Evolutionary conservation across 2,113 vertebrate genomes (phyloP), one percentile per base, ranked within the genome.

Genomic region (Halichoeres trimaculatus): DNA sequence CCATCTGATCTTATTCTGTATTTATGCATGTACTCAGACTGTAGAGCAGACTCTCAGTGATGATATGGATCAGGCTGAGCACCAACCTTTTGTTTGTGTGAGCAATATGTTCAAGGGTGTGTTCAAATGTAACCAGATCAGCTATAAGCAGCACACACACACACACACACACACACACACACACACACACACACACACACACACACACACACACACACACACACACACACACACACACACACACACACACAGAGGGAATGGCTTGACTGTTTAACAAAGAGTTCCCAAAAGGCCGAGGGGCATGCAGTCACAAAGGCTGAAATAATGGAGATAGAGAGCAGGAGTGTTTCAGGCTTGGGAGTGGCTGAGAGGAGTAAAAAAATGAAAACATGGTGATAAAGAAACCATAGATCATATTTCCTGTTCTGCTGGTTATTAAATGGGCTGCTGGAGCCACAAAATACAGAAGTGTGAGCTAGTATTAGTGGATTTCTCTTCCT

Each of bases 11-110:
- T 45, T 45, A 4, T 45, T 45, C 14, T 16, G 16, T 45, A 19
- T 19, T 45, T 45, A 19, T 19, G 7, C 30, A 30, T 30, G 30
- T 30, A 30, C 30, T 45, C 43, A 45, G 14, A 17, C 17, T 45
- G 16, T 41, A 36, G 38, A 26, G 35, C 26, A 19, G 26, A 74
- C 70, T 65, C 56, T 69, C 65, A 70, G 56, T 54, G 43, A 54
- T 52, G 48, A 83, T 67, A 14, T 19, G 52, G 61, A 19, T 54
- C 1, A 3, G n/a, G n/a, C 8, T 20, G 10, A 41, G 19, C 55
- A 5, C 19, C 34, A 30, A 12, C 8, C n/a, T 59, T 36, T 22
- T 50, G 26, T 74, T 20, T 69, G 55, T 67, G 11, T 41, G 13
- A 23, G 26, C n/a, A 34, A 1, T 40, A 35, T 40, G 13, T 63